Percentiles rank a stretch among this genome's conserved stretches.
These are phyloP conservation scores for Brienomyrus longianalis DNA, from an alignment of 2,113 vertebrate genomes.

Conservation along the genomic window DNA sequence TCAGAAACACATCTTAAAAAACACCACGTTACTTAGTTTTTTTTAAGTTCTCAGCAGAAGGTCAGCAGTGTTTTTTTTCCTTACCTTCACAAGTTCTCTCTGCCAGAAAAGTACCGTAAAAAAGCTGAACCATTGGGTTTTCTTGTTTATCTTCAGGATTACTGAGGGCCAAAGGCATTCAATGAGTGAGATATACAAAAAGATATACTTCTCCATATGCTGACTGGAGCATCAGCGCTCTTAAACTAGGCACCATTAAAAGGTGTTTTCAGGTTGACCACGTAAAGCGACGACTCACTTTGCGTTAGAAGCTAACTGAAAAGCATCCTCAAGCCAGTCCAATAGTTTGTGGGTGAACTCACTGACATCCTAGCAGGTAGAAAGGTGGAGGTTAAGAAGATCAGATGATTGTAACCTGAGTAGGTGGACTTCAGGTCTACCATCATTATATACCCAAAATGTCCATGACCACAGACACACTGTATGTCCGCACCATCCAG, in stretches of 20 bases:
- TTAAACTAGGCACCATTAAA: not conserved
- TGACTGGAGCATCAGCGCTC: not conserved
- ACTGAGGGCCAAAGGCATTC: slow-evolving; percentile 42
- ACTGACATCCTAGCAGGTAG: slow-evolving; percentile 83
- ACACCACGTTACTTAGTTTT: not conserved
- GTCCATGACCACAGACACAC: not conserved
- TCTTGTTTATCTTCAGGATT: slow-evolving; percentile 72
- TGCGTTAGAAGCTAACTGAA: slow-evolving; percentile 81
- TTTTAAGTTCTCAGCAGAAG: not conserved
- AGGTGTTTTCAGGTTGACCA: not conserved
- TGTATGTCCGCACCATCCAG: no score
- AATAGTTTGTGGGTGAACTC: slow-evolving; percentile 96
- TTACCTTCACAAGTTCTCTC: slow-evolving; percentile 83
- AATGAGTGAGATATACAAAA: not conserved
- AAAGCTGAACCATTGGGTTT: slow-evolving; percentile 96
- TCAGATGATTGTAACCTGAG: not conserved
- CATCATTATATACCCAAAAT: not conserved
- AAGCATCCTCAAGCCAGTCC: slow-evolving; percentile 93
- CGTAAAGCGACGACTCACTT: slow-evolving; percentile 61
- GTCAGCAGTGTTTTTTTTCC: not conserved
- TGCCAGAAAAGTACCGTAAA: slow-evolving; percentile 89
- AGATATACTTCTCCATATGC: not conserved
- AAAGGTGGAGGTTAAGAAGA: not conserved
- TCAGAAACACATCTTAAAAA: not conserved
- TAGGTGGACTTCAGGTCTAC: not conserved